Evolutionary conservation across 2,797 vertebrate genomes (phyloP).

Genomic region (Luscinia megarhynchos): DNA sequence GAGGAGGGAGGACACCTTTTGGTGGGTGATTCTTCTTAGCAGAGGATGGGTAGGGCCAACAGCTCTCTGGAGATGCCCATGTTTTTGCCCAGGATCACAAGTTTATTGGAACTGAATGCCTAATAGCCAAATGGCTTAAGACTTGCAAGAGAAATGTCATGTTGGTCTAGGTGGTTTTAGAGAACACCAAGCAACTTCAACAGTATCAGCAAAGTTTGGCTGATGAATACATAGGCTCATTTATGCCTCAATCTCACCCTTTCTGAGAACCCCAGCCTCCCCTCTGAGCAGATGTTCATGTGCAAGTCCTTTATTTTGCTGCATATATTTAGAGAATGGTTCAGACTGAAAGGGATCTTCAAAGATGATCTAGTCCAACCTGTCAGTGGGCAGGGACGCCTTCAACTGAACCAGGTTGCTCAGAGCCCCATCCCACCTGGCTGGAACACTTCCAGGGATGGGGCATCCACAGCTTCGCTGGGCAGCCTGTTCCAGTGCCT

Average conservation of each 20-base stretch:
- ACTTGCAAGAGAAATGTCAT: background rate
- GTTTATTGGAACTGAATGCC: background rate
- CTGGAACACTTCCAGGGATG: background rate
- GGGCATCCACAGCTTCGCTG: background rate
- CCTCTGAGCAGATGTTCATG: background rate
- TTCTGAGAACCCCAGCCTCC: background rate
- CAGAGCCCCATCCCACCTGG: background rate
- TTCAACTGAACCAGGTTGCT: background rate
- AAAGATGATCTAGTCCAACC: background rate
- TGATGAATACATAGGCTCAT: background rate
- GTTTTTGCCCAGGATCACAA: background rate
- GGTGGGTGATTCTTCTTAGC: background rate
- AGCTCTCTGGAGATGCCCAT: background rate
- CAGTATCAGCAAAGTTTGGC: background rate
- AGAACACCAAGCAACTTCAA: background rate
- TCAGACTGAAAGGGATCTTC: background rate
- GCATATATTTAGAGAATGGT: background rate
- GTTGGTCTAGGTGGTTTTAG: background rate
- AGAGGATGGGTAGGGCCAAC: background rate
- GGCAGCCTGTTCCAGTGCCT: background rate
- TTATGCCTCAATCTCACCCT: background rate
- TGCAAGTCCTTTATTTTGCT: background rate
- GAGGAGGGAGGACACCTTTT: accelerated
- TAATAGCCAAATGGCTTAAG: background rate
- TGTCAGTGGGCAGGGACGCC: background rate